phyloP scores from a whole-genome alignment of 2,797 vertebrate species.

The Acanthurus leucopareius region DNA sequence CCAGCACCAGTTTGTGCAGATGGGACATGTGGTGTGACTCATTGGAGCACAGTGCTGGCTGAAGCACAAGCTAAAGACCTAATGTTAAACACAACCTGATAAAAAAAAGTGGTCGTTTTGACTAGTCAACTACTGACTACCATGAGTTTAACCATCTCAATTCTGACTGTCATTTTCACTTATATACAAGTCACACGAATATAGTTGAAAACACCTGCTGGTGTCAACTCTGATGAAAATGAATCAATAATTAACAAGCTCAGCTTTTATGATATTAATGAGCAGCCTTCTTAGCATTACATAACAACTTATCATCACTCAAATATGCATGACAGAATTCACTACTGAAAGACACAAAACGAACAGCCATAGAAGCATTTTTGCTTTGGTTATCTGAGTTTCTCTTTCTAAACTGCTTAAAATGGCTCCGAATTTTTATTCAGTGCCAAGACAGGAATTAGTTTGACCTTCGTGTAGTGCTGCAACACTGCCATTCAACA shows the following conservation, averaged over 20 bases:
- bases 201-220: not conserved
- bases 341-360: not conserved
- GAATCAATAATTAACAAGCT: not conserved
- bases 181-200: not conserved
- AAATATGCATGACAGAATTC: not conserved
- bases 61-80: not conserved
- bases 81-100: constrained; percentile 4
- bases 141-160: not conserved
- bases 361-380: not conserved
- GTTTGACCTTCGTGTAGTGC: constrained; percentile 15
- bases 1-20: not conserved
- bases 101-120: not conserved
- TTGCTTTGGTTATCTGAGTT: not conserved
- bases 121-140: not conserved
- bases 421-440: not conserved
- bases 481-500: constrained; percentile 18
- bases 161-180: not conserved
- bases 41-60: not conserved
- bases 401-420: constrained; percentile 1
- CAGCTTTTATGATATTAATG: not conserved
- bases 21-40: not conserved
- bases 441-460: constrained; percentile 7
- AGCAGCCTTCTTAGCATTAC: no score
- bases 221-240: not conserved
- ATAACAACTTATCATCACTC: not conserved